Base-by-base conservation (phyloP, 2,888 invertebrate genomes). In the Lycophotia porphyrea region DNA sequence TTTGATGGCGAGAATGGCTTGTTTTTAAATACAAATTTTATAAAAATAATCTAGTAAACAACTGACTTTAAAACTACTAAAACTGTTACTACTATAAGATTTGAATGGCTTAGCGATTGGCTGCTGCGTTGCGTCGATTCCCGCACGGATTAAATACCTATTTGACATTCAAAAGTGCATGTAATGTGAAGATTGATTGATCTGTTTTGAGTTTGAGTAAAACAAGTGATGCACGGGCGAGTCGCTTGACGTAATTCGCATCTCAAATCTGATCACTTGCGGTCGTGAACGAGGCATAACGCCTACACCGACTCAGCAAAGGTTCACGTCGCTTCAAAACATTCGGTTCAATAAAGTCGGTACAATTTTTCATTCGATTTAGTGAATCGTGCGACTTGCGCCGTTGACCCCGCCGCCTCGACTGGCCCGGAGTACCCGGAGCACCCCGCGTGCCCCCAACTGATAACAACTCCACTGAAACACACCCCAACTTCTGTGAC, bases 381-480 rank as follows among this genome's bases (percentile, higher is more conserved):
- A 71, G 76, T 73, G 60, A 64, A 64, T 76, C 65, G 61, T 36
- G 55, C 60, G 67, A 13, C 42, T 60, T 71, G 77, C 74, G 55
- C 60, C 63, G 67, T 27, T 81, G 86, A 77, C 85, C 85, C 63
- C 73, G 70, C 44, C 71, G 70, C 34, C 52, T 44, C 77, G 21
- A 5, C 13, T 18, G 31, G 42, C 27, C 84, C 71, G 67, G 65
- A 68, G 75, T 76, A 72, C 77, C 84, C 72, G 68, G 74, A 70
- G 71, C 74, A 71, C 77, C 83, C 72, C 71, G 74, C 78, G 85
- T 83, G 82, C 82, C 87, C 86, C 49, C 82, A 93, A 94, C 94
- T 94, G 95, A 95, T 95, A 95, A 92, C 93, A 94, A 95, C 93
- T 95, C 93, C 91, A 93, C 91, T 94, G 94, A 93, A 94, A 93